These are phyloP conservation scores for Scomber japonicus DNA, from an alignment of 2,113 vertebrate species.

Conservation along the genomic window DNA sequence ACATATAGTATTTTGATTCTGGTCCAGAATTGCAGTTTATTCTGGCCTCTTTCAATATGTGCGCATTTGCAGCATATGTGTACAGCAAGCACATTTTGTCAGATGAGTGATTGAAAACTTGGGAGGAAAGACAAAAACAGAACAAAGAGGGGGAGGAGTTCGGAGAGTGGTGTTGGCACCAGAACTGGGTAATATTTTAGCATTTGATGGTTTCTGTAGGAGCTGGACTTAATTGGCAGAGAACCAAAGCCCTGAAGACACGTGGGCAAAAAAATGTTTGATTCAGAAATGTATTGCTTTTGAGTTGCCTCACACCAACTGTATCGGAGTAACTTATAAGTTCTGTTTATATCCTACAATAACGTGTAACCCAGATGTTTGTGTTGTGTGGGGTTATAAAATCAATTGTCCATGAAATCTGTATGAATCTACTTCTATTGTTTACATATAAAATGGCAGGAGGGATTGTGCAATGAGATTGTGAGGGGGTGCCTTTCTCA, in stretches of 20 bases:
- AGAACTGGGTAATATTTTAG: conserved; percentile 5
- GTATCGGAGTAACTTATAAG: background rate
- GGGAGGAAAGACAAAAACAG: conserved; percentile 30
- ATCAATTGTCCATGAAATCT: background rate
- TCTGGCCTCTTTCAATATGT: conserved; percentile 33
- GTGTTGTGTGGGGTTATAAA: background rate
- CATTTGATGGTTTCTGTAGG: background rate
- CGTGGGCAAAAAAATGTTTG: background rate
- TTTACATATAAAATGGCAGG: background rate
- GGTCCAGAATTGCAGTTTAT: conserved; percentile 42
- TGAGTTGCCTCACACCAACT: background rate
- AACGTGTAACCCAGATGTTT: background rate
- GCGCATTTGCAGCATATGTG: background rate
- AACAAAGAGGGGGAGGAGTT: conserved; percentile 25
- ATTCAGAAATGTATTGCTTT: background rate
- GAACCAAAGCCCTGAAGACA: conserved; percentile 13
- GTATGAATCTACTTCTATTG: background rate
- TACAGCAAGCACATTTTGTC: conserved; percentile 16
- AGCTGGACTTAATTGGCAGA: conserved; percentile 21
- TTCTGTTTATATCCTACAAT: background rate
- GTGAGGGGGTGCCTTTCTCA: background rate
- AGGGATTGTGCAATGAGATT: background rate
- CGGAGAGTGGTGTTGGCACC: conserved; percentile 16
- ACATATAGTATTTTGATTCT: conserved; percentile 45
- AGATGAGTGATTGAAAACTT: conserved; percentile 23